phyloP scores from a whole-genome alignment of 2,888 invertebrate species.

The Metacarcinus magister region DNA sequence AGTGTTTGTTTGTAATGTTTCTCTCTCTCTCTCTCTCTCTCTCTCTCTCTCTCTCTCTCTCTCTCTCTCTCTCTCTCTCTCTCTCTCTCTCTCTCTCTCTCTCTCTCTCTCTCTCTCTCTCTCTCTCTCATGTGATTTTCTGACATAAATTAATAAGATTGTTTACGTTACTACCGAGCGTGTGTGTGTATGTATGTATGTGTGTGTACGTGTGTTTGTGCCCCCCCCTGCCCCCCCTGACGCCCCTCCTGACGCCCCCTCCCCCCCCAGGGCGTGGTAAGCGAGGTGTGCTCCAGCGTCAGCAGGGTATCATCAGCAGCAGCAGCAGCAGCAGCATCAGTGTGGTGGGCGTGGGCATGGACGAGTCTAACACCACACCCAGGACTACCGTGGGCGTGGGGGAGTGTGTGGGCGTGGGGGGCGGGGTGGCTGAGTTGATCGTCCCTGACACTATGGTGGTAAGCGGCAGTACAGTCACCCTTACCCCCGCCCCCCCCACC shows the following conservation, averaged over 20 bases:
- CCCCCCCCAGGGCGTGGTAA: constrained; percentile 72
- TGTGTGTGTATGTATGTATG: neutral
- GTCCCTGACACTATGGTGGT: constrained; percentile 75
- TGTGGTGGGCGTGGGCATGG: neutral
- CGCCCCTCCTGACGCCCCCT: no score
- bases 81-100: neutral
- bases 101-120: constrained; percentile 2
- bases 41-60: neutral
- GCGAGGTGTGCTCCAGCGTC: constrained; percentile 80
- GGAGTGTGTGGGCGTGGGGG: no score
- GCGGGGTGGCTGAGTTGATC: constrained; percentile 68
- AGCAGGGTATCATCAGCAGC: constrained; percentile 79
- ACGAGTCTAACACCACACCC: neutral
- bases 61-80: constrained; percentile 2
- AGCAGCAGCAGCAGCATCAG: constrained; percentile 64
- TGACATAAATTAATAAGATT: neutral
- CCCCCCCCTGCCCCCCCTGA: no score
- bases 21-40: neutral
- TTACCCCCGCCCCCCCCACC: constrained; percentile 56
- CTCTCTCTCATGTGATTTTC: neutral
- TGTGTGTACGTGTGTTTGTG: neutral
- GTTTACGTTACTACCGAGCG: neutral
- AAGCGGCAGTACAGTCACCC: constrained; percentile 55
- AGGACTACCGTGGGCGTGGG: neutral
- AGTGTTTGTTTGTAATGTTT: neutral